phyloP scores from a whole-genome alignment of 2,113 vertebrate species.

The Falco punctatus region DNA sequence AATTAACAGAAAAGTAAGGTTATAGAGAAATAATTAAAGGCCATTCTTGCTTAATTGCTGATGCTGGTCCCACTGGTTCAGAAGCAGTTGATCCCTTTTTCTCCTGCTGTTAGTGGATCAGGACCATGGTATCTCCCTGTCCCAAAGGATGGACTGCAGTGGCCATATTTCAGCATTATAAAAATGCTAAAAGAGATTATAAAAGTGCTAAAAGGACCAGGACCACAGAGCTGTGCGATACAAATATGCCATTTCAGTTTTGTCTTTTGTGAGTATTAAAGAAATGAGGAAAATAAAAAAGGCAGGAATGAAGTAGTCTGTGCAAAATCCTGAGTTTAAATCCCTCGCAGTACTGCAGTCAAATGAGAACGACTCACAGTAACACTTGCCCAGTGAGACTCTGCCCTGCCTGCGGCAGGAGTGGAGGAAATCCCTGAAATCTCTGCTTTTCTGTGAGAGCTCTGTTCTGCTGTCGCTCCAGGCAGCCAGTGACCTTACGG shows the following conservation, averaged over 20 bases:
- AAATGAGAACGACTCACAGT: neutral
- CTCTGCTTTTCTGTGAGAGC: neutral
- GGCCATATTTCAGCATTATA: neutral
- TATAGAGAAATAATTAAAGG: neutral
- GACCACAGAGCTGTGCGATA: neutral
- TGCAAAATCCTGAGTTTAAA: neutral
- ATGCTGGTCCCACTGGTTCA: neutral
- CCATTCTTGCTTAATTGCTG: neutral
- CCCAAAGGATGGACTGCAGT: neutral
- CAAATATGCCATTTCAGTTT: neutral
- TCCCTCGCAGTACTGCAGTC: neutral
- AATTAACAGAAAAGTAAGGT: neutral
- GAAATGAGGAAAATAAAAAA: neutral
- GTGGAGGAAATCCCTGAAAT: neutral
- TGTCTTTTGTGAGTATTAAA: neutral
- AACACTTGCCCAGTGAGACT: neutral
- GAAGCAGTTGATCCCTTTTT: neutral
- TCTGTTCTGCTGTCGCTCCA: fast-evolving
- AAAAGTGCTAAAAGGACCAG: no score
- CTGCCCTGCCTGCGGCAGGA: neutral
- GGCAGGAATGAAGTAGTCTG: neutral
- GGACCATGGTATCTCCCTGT: neutral
- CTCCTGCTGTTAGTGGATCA: neutral
- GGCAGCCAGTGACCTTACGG: neutral
- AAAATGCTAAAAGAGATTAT: neutral